These are phyloP conservation scores for Perca fluviatilis DNA, from an alignment of 2,113 vertebrate species.

Conservation along the genomic window DNA sequence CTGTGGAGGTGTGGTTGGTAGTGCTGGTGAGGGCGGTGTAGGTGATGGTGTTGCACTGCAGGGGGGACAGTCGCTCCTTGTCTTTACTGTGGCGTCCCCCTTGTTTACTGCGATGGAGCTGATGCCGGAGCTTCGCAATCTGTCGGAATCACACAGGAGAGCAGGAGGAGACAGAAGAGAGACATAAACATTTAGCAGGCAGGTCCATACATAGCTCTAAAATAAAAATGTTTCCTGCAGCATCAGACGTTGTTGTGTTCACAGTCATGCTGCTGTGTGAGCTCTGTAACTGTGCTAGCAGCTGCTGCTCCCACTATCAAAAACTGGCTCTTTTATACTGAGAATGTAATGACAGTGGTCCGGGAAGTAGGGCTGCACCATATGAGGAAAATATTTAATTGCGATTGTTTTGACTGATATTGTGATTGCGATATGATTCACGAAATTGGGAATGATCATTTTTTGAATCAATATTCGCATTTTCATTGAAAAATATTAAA, in stretches of 20 bases:
- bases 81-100: slow-evolving; percentile 88
- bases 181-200: not conserved
- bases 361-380: no score
- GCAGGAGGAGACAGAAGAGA: not conserved
- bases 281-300: no score
- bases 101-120: slow-evolving; percentile 91
- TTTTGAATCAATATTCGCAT: no score
- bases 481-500: no score
- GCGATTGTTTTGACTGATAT: no score
- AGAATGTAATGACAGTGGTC: not conserved
- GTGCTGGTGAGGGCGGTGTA: slow-evolving; percentile 84
- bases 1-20: slow-evolving; percentile 84
- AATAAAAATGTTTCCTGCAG: not conserved
- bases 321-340: not conserved
- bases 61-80: slow-evolving; percentile 88
- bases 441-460: no score
- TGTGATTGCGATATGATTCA: no score
- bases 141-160: slow-evolving; percentile 69
- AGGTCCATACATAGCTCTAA: not conserved
- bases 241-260: not conserved
- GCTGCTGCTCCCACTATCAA: no score
- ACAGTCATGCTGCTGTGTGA: not conserved
- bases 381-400: no score
- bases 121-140: slow-evolving; percentile 92
- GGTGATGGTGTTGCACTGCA: slow-evolving; percentile 84